phyloP scores from a whole-genome alignment of 2,113 vertebrate species.

The Pseudopodoces humilis region DNA sequence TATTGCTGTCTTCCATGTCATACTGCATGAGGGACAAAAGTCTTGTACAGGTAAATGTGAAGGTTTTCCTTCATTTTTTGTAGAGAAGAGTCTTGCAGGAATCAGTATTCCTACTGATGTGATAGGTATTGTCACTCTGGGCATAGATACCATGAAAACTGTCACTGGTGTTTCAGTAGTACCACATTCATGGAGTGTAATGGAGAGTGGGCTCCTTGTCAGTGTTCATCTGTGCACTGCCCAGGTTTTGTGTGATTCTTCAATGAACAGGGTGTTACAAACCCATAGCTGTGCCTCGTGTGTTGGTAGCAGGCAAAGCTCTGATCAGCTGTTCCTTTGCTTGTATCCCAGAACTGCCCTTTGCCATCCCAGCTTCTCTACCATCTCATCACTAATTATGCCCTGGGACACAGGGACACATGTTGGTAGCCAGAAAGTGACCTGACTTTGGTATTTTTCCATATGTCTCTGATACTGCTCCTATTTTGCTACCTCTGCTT shows the following conservation, averaged over 20 bases:
- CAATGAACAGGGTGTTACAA: background rate
- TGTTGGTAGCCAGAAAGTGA: background rate
- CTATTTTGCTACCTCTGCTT: background rate
- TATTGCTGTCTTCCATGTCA: background rate
- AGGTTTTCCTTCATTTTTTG: background rate
- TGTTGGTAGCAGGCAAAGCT: background rate
- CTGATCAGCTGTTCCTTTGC: background rate
- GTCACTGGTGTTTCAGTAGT: background rate
- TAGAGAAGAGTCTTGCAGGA: background rate
- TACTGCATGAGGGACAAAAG: background rate
- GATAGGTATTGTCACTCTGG: background rate
- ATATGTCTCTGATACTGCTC: background rate
- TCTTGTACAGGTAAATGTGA: background rate
- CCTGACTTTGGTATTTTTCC: background rate
- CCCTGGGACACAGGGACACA: background rate
- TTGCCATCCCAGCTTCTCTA: background rate
- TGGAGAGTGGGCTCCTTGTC: background rate
- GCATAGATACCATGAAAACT: background rate
- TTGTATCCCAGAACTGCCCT: background rate
- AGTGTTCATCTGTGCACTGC: background rate
- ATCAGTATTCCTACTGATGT: background rate
- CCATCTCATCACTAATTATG: background rate
- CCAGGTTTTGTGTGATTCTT: background rate
- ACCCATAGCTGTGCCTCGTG: accelerated
- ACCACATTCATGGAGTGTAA: background rate